A percentile compares a stretch with the other conserved stretches of the same genome.
These are phyloP conservation scores for Callorhinus ursinus DNA, from an alignment of 2,113 vertebrate species.

Conservation along the genomic window DNA sequence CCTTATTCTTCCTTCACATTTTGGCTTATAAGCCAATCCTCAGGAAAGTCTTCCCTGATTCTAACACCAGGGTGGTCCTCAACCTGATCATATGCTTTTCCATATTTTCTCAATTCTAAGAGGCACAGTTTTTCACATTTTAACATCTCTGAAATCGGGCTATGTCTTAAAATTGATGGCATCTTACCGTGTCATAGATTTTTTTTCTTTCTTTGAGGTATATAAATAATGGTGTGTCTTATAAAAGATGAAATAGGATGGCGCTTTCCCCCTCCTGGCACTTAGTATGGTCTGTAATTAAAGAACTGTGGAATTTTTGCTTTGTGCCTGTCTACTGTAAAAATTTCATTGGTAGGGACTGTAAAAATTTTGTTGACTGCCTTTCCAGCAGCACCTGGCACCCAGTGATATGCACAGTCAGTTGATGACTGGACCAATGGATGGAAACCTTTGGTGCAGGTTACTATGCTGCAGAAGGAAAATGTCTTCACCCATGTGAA, in stretches of 20 bases:
- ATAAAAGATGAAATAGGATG: not conserved
- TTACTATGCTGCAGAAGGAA: not conserved
- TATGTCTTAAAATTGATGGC: not conserved
- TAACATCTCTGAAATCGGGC: not conserved
- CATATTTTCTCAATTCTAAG: not conserved
- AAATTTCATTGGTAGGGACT: not conserved
- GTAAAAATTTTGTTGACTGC: not conserved
- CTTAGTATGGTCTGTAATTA: not conserved
- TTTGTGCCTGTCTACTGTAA: not conserved
- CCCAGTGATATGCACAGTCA: not conserved
- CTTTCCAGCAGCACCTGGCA: not conserved
- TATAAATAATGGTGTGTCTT: not conserved
- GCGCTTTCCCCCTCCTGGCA: not conserved
- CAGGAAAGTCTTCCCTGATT: not conserved
- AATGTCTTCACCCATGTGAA: not conserved
- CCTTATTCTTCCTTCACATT: not conserved
- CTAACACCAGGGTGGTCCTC: not conserved
- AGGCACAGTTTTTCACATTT: not conserved
- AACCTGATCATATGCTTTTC: not conserved
- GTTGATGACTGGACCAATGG: accelerated
- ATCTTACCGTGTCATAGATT: not conserved
- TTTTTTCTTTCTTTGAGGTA: not conserved
- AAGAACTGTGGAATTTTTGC: not conserved
- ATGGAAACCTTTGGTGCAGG: not conserved
- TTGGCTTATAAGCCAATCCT: not conserved